Conservation (phyloP, 2,113 vertebrate species). For the Urocynchramus pylzowi region DNA sequence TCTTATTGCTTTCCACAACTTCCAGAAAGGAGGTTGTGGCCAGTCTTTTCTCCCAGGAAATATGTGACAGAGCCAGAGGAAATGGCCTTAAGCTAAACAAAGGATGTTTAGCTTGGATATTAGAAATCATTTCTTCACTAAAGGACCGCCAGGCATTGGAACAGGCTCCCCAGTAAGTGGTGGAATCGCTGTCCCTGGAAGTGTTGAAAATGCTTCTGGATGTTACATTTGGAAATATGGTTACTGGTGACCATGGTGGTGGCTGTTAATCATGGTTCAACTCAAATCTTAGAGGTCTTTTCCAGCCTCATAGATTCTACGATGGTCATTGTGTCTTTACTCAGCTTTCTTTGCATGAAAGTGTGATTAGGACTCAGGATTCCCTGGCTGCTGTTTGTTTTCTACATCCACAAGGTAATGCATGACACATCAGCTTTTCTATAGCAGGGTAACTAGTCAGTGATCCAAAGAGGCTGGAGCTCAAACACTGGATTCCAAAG, state of each 20-base stretch:
- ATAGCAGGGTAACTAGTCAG: not conserved
- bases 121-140: not conserved
- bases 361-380: not conserved
- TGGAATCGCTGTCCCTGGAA: fast-evolving
- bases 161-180: not conserved
- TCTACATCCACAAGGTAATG: not conserved
- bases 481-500: not conserved
- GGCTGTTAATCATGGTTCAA: not conserved
- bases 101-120: not conserved
- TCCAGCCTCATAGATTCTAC: fast-evolving
- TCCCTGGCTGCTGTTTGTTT: not conserved
- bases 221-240: not conserved
- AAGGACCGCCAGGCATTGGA: not conserved
- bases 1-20: not conserved
- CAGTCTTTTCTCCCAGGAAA: not conserved
- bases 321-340: not conserved
- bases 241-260: not conserved
- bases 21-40: not conserved
- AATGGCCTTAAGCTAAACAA: not conserved
- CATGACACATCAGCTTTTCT: not conserved
- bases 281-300: not conserved
- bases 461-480: not conserved
- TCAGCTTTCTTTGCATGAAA: not conserved
- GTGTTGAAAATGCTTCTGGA: not conserved
- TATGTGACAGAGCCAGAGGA: not conserved